Evolutionary conservation across 1,140 invertebrate genomes (phyloP).

Genomic region (Neodiprion fabricii): DNA sequence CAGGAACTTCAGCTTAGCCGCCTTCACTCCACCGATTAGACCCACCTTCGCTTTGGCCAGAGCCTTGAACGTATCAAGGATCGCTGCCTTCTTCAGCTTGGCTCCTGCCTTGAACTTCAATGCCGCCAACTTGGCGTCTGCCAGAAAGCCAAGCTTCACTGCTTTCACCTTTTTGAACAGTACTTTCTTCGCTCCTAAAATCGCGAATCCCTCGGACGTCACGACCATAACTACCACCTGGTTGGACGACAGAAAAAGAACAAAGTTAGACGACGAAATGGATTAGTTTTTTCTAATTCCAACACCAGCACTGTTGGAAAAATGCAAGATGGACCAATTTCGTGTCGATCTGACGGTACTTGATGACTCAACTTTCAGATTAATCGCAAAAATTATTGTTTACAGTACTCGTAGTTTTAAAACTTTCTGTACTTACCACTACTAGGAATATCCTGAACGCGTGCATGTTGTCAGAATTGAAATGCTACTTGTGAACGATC

Average conservation of each 20-base stretch:
- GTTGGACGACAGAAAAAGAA: not conserved
- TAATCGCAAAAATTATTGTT: too few relatives aligned
- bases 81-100: not conserved
- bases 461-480: conserved; percentile 2
- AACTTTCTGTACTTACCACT: conserved; percentile 22
- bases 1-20: not conserved
- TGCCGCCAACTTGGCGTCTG: not conserved
- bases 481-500: conserved; percentile 2
- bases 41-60: not conserved
- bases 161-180: not conserved
- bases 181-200: not conserved
- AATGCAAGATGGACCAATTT: too few relatives aligned
- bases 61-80: not conserved
- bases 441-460: not conserved
- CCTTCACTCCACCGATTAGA: not conserved
- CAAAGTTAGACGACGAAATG: too few relatives aligned
- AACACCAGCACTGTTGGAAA: too few relatives aligned
- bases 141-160: not conserved
- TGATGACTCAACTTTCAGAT: too few relatives aligned
- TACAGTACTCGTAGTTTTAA: too few relatives aligned
- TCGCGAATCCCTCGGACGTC: not conserved
- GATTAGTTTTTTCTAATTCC: too few relatives aligned
- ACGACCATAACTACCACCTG: conserved; percentile 17
- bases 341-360: too few relatives aligned
- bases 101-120: not conserved